Conservation (phyloP, 2,113 vertebrate species). For the Corydoras maculifer region DNA sequence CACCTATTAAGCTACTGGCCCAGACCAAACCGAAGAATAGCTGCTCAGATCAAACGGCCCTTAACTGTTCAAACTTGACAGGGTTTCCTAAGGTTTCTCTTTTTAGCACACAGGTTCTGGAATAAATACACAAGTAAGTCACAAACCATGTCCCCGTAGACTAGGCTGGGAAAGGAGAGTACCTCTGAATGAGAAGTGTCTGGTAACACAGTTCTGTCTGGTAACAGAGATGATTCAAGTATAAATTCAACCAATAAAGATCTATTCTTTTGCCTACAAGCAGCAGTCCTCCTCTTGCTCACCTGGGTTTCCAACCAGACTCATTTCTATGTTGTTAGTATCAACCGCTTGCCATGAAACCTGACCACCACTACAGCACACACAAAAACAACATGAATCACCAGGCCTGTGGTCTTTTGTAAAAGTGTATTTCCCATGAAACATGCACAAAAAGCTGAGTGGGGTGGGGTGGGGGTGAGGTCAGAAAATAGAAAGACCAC, state of each 20-base stretch:
- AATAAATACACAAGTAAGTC: slow-evolving; percentile 29
- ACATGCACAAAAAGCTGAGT: slow-evolving; percentile 35
- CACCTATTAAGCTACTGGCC: slow-evolving; percentile 22
- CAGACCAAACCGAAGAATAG: slow-evolving; percentile 14
- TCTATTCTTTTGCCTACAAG: slow-evolving; percentile 23
- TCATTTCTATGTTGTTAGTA: slow-evolving; percentile 47
- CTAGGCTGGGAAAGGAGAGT: slow-evolving; percentile 36
- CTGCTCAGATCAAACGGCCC: slow-evolving; percentile 16
- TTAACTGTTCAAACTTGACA: slow-evolving; percentile 7
- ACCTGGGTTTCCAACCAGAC: slow-evolving; percentile 28
- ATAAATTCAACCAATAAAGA: slow-evolving; percentile 40
- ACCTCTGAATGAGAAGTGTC: slow-evolving; percentile 39
- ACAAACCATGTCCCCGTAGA: slow-evolving; percentile 22
- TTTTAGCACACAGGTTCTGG: slow-evolving; percentile 12
- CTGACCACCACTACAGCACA: slow-evolving; percentile 38
- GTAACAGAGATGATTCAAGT: slow-evolving; percentile 15
- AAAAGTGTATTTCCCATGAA: slow-evolving; percentile 41
- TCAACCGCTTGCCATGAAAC: slow-evolving; percentile 39
- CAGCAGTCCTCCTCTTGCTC: slow-evolving; percentile 23
- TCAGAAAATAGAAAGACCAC: slow-evolving; percentile 20
- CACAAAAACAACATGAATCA: slow-evolving; percentile 45
- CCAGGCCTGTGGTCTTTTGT: slow-evolving; percentile 34
- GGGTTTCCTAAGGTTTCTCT: slow-evolving; percentile 25
- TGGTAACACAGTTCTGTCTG: slow-evolving; percentile 33
- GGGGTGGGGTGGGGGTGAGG: slow-evolving; percentile 6